These are phyloP conservation scores for Lophius piscatorius DNA, from an alignment of 2,113 vertebrate species.

Conservation along the genomic window DNA sequence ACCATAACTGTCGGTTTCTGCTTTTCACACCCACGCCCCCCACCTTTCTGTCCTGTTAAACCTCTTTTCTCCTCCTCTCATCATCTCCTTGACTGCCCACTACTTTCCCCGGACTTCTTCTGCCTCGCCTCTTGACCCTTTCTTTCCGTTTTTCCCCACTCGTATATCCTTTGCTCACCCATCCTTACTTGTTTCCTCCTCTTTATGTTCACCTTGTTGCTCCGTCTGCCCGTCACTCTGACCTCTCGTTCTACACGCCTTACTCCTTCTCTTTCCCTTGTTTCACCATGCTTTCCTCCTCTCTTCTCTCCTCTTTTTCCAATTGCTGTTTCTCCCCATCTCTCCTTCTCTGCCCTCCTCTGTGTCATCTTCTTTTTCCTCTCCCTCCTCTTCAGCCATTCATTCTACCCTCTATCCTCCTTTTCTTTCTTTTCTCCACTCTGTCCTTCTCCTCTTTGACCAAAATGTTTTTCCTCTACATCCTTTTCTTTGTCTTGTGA, in stretches of 20 bases:
- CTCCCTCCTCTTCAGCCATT: constrained; percentile 78
- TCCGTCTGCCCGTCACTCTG: constrained; percentile 23
- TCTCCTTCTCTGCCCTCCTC: constrained; percentile 70
- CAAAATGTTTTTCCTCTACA: constrained; percentile 90
- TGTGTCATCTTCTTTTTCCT: constrained; percentile 56
- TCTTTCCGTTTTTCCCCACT: constrained; percentile 62
- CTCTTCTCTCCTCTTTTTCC: constrained; percentile 28
- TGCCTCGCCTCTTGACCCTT: constrained; percentile 52
- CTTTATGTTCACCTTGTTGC: constrained; percentile 60
- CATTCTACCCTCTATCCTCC: constrained; percentile 85
- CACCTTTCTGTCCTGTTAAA: constrained; percentile 43
- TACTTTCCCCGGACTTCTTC: constrained; percentile 38
- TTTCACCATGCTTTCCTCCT: constrained; percentile 10
- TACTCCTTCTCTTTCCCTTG: constrained; percentile 44
- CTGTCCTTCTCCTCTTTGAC: constrained; percentile 86
- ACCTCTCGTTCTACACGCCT: constrained; percentile 74
- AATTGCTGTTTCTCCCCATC: too few species aligned
- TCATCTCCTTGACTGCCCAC: constrained; percentile 66
- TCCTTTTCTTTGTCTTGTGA: constrained; percentile 93
- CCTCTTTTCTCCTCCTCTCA: not conserved
- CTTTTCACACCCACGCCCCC: constrained; percentile 73
- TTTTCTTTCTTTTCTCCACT: constrained; percentile 86
- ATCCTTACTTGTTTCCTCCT: constrained; percentile 27
- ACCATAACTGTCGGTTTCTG: constrained; percentile 82
- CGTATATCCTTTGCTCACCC: constrained; percentile 58